A percentile compares a stretch with the other conserved stretches of the same genome.
phyloP scores from a whole-genome alignment of 2,113 vertebrate genomes.

The Scomber colias region DNA sequence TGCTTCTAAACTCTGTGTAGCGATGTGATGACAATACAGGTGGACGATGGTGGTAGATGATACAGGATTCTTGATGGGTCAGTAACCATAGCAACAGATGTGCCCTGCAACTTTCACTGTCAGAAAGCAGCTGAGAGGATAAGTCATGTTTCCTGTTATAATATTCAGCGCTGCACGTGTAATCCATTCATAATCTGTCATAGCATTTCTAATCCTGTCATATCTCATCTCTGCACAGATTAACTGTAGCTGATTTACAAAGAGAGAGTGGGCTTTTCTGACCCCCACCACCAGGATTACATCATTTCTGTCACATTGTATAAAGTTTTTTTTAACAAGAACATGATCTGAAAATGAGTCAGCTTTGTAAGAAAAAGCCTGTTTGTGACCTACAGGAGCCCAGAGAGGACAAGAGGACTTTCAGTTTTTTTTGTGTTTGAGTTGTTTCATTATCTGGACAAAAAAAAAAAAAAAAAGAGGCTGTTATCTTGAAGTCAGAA shows the following conservation, averaged over 20 bases:
- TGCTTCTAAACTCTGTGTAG: too few relatives aligned
- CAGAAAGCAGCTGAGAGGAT: too few relatives aligned
- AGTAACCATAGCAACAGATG: too few relatives aligned
- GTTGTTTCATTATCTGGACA: too few relatives aligned
- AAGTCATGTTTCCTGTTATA: neutral
- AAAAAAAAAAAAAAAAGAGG: too few relatives aligned
- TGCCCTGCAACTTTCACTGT: too few relatives aligned
- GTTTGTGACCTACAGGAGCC: neutral
- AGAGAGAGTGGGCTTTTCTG: neutral
- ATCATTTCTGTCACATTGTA: slow-evolving; percentile 14
- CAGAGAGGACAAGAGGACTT: neutral
- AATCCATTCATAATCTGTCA: slow-evolving; percentile 39
- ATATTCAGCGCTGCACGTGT: slow-evolving; percentile 6
- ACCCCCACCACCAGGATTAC: neutral
- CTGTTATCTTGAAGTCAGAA: too few relatives aligned
- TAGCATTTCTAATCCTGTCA: slow-evolving; percentile 26
- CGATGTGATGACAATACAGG: too few relatives aligned
- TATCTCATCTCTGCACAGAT: slow-evolving; percentile 31
- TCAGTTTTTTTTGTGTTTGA: too few relatives aligned
- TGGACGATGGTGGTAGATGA: too few relatives aligned
- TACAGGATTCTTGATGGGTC: too few relatives aligned
- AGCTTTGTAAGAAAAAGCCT: neutral
- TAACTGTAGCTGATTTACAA: slow-evolving; percentile 9
- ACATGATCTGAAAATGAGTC: neutral
- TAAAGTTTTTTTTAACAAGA: slow-evolving; percentile 9